phyloP scores from a whole-genome alignment of 2,797 vertebrate genomes.

The Rhinella marina region DNA sequence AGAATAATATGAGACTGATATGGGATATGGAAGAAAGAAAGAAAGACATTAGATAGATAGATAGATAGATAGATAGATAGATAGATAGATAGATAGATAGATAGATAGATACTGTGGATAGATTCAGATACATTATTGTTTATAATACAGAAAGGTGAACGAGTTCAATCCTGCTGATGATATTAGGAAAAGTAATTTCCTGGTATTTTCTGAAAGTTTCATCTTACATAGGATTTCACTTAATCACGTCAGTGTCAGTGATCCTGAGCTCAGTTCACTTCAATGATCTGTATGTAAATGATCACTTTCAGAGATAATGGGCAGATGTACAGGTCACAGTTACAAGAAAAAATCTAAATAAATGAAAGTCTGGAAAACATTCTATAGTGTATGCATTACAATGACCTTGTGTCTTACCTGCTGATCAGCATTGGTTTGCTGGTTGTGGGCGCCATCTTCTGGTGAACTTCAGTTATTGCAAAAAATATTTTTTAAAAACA shows the following conservation, averaged over 20 bases:
- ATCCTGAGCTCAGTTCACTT: neutral
- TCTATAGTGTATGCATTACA: neutral
- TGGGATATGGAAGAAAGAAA: too few relatives aligned
- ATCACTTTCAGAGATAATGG: neutral
- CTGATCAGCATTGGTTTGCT: neutral
- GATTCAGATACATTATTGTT: too few relatives aligned
- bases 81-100: slow-evolving; percentile 4
- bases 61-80: neutral
- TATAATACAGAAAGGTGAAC: too few relatives aligned
- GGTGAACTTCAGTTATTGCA: neutral
- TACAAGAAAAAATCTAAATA: neutral
- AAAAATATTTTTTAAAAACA: too few relatives aligned
- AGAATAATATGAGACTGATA: too few relatives aligned
- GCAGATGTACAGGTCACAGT: too few relatives aligned
- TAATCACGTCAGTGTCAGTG: too few relatives aligned
- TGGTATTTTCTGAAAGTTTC: too few relatives aligned
- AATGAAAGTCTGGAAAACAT: neutral
- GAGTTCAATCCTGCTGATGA: too few relatives aligned
- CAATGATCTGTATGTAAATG: neutral
- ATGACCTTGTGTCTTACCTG: neutral
- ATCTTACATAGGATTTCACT: neutral
- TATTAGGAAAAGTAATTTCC: too few relatives aligned
- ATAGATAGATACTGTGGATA: neutral
- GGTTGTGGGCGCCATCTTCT: neutral
- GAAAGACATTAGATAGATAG: too few relatives aligned